A percentile compares a stretch with the other conserved stretches of the same genome.
These are phyloP conservation scores for Sphyrna mokarran DNA, from an alignment of 2,113 vertebrate species.

Conservation along the genomic window DNA sequence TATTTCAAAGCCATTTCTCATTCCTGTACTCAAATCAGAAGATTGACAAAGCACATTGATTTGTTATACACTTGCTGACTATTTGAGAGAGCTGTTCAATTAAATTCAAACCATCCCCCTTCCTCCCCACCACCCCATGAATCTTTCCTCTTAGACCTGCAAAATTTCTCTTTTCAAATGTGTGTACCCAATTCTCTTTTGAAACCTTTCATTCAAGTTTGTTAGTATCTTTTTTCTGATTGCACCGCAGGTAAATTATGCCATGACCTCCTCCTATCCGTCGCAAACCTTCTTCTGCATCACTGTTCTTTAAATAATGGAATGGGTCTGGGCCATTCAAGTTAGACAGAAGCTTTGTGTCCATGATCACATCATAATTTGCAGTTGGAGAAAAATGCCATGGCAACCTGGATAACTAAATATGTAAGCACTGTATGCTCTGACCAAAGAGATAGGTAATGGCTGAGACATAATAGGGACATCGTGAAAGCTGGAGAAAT, in stretches of 20 bases:
- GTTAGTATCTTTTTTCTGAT: neutral
- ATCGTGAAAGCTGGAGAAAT: neutral
- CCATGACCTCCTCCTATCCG: neutral
- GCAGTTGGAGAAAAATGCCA: conserved; percentile 4
- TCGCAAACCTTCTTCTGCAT: neutral
- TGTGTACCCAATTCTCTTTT: neutral
- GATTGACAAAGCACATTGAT: neutral
- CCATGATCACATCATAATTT: neutral
- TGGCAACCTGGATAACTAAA: neutral
- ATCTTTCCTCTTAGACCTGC: neutral
- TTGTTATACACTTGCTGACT: neutral
- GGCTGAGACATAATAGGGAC: neutral
- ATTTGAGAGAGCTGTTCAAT: neutral
- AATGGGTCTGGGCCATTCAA: neutral
- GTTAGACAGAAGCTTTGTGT: neutral
- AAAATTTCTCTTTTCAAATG: neutral
- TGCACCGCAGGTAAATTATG: neutral
- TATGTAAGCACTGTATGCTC: neutral
- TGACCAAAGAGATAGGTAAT: conserved; percentile 1
- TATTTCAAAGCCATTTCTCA: neutral
- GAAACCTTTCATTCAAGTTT: neutral
- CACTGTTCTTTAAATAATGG: neutral
- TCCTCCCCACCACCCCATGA: too few relatives aligned
- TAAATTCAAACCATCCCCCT: neutral
- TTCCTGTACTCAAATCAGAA: neutral